A percentile compares a stretch with the other conserved stretches of the same genome.
phyloP scores from a whole-genome alignment of 2,113 vertebrate genomes.

The Ondatra zibethicus region DNA sequence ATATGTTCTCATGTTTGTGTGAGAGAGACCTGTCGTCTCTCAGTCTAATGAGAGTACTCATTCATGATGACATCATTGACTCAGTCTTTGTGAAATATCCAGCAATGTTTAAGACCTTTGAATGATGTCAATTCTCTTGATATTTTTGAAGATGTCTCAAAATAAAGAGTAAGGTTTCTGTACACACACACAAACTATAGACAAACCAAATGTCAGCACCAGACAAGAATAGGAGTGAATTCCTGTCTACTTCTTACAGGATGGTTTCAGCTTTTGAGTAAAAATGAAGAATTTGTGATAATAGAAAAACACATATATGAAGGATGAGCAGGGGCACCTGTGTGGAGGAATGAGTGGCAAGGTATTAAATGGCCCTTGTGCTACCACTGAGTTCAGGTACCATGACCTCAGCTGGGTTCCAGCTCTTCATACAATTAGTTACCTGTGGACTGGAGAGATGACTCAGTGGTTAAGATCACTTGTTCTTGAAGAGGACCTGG shows the following conservation, averaged over 20 bases:
- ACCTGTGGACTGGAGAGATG: not conserved
- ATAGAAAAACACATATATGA: not conserved
- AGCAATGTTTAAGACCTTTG: not conserved
- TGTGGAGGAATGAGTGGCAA: not conserved
- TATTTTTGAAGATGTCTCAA: conserved; percentile 39
- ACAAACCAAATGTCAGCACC: not conserved
- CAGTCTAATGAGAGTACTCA: not conserved
- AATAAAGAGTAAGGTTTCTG: not conserved
- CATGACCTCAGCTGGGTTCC: not conserved
- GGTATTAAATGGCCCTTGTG: too few relatives aligned
- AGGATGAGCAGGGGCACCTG: not conserved
- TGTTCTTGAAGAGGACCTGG: not conserved
- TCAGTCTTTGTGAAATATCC: not conserved
- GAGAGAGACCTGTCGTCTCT: not conserved
- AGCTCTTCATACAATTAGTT: not conserved
- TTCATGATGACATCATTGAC: not conserved
- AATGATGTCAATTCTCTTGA: not conserved
- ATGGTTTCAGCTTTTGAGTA: not conserved
- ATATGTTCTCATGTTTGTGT: not conserved
- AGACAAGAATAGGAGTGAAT: not conserved
- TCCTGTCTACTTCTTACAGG: not conserved
- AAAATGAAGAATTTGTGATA: not conserved
- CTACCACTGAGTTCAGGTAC: not conserved
- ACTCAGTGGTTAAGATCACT: not conserved
- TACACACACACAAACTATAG: not conserved